Conservation (phyloP, 2,888 invertebrate species). For the Metopia argyrocephala region DNA sequence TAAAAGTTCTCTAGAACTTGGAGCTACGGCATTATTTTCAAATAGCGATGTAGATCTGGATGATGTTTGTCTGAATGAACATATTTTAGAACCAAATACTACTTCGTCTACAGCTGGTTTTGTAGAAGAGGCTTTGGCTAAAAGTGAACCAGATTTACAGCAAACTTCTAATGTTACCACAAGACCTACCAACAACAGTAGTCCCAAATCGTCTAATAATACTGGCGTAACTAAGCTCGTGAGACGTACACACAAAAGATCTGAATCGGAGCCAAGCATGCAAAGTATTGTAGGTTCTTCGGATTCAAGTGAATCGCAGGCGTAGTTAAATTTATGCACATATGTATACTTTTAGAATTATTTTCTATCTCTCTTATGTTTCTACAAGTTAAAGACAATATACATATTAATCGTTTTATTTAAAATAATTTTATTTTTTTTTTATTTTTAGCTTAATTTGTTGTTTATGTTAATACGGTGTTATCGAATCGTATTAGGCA, state of each 20-base stretch:
- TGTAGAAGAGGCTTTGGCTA: conserved; percentile 76
- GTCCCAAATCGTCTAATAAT: conserved; percentile 21
- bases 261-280: conserved; percentile 78
- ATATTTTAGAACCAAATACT: conserved; percentile 79
- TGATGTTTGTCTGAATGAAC: conserved; percentile 89
- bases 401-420: too few species aligned
- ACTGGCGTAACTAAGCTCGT: conserved; percentile 66
- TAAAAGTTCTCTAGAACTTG: conserved; percentile 80
- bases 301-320: conserved; percentile 65
- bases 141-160: conserved; percentile 77
- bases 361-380: conserved; percentile 18
- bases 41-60: conserved; percentile 92
- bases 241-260: conserved; percentile 77
- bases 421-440: conserved; percentile 14
- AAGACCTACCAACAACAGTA: conserved; percentile 34
- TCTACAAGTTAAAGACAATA: conserved; percentile 34
- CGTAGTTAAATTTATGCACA: conserved; percentile 65
- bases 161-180: conserved; percentile 59
- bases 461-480: conserved; percentile 17
- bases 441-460: conserved; percentile 6
- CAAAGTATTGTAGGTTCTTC: conserved; percentile 70
- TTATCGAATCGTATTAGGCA: background rate
- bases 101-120: conserved; percentile 68
- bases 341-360: background rate
- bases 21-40: conserved; percentile 88